Percentiles rank a stretch among this genome's conserved stretches.
phyloP scores from a whole-genome alignment of 2,797 vertebrate species.

The Adrianichthys oophorus region DNA sequence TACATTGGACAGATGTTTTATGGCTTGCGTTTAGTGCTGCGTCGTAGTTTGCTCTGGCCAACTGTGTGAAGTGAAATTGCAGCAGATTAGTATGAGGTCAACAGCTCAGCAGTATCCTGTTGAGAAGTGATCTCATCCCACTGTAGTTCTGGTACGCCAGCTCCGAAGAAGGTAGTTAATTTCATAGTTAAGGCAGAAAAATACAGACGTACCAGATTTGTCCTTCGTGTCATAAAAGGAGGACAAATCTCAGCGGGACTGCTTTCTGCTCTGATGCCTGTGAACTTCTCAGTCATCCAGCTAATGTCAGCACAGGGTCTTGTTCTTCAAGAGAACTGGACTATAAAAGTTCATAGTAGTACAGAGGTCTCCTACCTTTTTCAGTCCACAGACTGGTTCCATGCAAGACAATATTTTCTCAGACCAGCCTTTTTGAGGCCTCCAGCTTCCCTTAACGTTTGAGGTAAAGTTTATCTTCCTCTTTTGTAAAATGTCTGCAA shows the following conservation, averaged over 20 bases:
- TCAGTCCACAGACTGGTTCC: too few species aligned
- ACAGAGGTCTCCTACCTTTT: too few species aligned
- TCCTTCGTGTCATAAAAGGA: slow-evolving; percentile 46
- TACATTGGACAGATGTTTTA: slow-evolving; percentile 24
- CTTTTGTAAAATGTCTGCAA: too few species aligned
- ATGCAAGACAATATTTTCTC: too few species aligned
- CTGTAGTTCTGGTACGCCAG: slow-evolving; percentile 63
- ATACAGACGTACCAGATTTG: slow-evolving; percentile 61
- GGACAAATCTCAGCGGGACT: slow-evolving; percentile 35
- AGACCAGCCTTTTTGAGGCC: too few species aligned
- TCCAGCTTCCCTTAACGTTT: too few species aligned
- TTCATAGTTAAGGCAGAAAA: slow-evolving; percentile 70
- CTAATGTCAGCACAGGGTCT: too few species aligned
- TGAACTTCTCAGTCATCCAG: too few species aligned
- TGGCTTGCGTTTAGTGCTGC: slow-evolving; percentile 44
- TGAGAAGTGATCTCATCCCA: slow-evolving; percentile 78
- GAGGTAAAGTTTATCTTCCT: too few species aligned
- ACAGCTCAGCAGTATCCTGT: slow-evolving; percentile 75
- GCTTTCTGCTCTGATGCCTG: slow-evolving; percentile 27
- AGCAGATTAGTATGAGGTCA: slow-evolving; percentile 77
- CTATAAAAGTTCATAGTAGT: too few species aligned
- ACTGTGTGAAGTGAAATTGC: slow-evolving; percentile 65
- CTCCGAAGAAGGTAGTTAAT: slow-evolving; percentile 72
- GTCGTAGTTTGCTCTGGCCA: slow-evolving; percentile 42
- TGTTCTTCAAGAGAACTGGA: too few species aligned